A percentile compares a stretch with the other conserved stretches of the same genome.
Conservation (phyloP, 92 coral and sea anemone genomes). For the Phenganax stokvisi region DNA sequence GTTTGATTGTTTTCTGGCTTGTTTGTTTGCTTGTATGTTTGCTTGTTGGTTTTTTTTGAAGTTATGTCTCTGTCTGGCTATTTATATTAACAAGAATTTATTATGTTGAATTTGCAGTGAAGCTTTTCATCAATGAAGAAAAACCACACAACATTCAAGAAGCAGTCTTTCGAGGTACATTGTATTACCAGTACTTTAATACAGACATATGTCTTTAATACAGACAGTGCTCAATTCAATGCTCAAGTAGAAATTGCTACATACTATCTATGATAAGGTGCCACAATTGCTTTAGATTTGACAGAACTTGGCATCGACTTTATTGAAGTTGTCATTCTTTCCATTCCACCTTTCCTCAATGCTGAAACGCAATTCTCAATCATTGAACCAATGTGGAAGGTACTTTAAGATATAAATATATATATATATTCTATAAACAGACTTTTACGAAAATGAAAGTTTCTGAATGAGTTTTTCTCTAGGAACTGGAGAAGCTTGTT, state of each 20-base stretch:
- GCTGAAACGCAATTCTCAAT: slow-evolving; percentile 47
- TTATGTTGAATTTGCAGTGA: slow-evolving; percentile 46
- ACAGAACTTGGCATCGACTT: slow-evolving; percentile 89
- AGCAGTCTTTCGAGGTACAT: slow-evolving; percentile 81
- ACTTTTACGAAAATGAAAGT: not conserved
- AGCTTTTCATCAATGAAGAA: slow-evolving; percentile 69
- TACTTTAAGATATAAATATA: not conserved
- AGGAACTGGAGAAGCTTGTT: slow-evolving; percentile 80
- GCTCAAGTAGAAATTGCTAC: no score
- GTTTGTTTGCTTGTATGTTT: not conserved
- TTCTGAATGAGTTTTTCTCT: not conserved
- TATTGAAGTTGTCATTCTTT: slow-evolving; percentile 68
- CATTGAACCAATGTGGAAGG: slow-evolving; percentile 77
- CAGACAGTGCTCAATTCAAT: no score
- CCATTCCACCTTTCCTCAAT: slow-evolving; percentile 62
- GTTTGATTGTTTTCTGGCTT: no score
- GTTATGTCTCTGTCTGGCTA: no score
- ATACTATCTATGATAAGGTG: not conserved
- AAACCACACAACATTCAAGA: slow-evolving; percentile 72
- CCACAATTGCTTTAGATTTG: slow-evolving; percentile 52
- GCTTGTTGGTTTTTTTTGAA: not conserved
- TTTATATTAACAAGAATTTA: no score
- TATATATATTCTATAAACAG: no score
- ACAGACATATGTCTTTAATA: no score
- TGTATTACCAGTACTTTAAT: no score